Evolutionary conservation across 2,113 vertebrate genomes (phyloP).

Genomic region (Geococcyx californianus): DNA sequence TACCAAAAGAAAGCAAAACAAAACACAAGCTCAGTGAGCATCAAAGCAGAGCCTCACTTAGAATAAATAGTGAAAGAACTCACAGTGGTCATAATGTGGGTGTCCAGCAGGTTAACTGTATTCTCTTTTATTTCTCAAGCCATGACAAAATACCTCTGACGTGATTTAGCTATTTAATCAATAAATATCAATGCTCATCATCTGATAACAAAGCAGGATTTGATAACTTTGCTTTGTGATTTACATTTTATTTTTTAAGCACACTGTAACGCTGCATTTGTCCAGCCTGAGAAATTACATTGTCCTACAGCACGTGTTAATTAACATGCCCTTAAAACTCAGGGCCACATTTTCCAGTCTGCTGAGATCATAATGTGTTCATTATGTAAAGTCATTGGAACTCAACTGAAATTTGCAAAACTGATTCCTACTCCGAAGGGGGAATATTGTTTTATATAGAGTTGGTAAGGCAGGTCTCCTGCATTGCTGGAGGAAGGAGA

Average conservation of each 20-base stretch:
- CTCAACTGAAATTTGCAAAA: background rate
- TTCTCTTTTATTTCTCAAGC: background rate
- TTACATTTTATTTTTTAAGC: background rate
- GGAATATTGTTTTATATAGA: background rate
- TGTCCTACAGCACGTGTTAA: background rate
- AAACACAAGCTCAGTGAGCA: background rate
- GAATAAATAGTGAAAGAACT: background rate
- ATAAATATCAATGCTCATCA: background rate
- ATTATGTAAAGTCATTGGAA: background rate
- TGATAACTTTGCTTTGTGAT: background rate
- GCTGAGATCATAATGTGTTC: background rate
- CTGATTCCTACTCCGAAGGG: background rate
- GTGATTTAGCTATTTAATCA: background rate
- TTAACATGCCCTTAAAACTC: background rate
- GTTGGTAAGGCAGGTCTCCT: background rate
- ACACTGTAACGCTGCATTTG: fast-evolving
- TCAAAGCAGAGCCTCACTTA: background rate
- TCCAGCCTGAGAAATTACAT: background rate
- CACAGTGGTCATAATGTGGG: fast-evolving
- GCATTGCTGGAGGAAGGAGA: background rate
- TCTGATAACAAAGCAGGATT: background rate
- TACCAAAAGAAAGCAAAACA: background rate
- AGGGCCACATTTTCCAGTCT: background rate
- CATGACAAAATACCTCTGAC: background rate
- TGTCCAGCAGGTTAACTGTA: background rate